A percentile compares a stretch with the other conserved stretches of the same genome.
Conservation (phyloP, 2,797 vertebrate genomes). For the Phylloscopus collybita region DNA sequence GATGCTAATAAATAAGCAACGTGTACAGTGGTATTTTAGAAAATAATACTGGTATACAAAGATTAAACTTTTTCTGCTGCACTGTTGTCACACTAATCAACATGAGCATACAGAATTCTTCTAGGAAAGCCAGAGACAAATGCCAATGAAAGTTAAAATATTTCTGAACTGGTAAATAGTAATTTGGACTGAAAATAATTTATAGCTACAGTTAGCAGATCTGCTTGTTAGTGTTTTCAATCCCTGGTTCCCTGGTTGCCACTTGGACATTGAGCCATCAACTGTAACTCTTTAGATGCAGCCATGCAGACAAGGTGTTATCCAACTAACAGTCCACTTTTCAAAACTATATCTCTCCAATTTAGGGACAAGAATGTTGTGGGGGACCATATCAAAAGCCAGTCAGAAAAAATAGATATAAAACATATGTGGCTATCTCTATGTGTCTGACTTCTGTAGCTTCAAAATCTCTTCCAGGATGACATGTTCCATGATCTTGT, state of each 20-base stretch:
- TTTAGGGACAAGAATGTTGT: background rate
- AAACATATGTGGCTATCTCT: background rate
- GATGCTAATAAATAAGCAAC: background rate
- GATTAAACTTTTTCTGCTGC: background rate
- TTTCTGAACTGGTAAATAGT: background rate
- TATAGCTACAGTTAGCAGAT: background rate
- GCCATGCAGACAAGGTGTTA: background rate
- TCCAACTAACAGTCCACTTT: background rate
- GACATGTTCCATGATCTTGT: background rate
- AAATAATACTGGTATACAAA: background rate
- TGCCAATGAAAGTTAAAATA: background rate
- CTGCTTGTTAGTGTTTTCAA: background rate
- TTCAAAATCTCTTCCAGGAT: background rate
- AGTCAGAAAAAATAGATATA: background rate
- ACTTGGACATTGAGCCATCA: background rate
- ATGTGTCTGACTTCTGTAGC: fast-evolving
- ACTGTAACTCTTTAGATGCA: background rate
- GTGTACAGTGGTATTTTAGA: background rate
- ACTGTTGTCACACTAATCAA: background rate
- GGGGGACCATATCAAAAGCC: background rate
- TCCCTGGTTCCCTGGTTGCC: background rate
- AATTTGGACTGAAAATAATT: background rate
- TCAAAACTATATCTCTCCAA: background rate
- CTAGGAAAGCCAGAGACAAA: background rate
- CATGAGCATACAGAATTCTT: background rate